Base-by-base conservation (phyloP, 2,888 invertebrate genomes). In the Sesia bembeciformis region DNA sequence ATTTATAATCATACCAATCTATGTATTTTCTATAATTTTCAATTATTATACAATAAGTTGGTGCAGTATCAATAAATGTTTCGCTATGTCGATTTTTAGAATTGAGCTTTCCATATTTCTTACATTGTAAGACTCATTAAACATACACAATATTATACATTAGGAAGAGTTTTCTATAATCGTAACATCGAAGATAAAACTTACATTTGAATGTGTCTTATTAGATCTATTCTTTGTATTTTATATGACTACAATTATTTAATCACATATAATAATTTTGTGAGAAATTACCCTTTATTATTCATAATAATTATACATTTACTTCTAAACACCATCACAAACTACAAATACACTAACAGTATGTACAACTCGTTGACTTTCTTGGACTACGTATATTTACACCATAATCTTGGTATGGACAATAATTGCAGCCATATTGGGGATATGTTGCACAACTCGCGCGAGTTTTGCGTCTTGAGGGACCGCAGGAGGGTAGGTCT, bases 41-140 rank as follows among this genome's bases (percentile, higher is more conserved):
- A 46, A 43, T 7, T 23, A 23, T 23, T 23, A 23, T 23, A 23
- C 23, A 23, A 23, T 23, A 23, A 23, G 23, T 23, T 43, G 5
- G 3, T 46, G 8, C 5, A 46, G n/a, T 7, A 46, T 7, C 7
- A 23, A 46, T 46, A 46, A 46, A 46, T 38, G 38, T 50, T 50
- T 50, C 50, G 38, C 50, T 50, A 50, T 38, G 38, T 38, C 50
- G 7, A 39, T 50, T 7, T 79, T 81, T 78, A 78, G 78, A 82
- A 80, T 81, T 78, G 77, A 81, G 81, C 76, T 78, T 78, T 70
- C 68, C 73, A 68, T 66, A 62, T 64, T 62, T 66, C 62, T 68
- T 69, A 67, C 54, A 58, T 50, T 6, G 7, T 42, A 42, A 42
- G 7, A 6, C 5, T 42, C 5, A 6, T 42, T 50, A 8, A 50